A percentile compares a stretch with the other conserved stretches of the same genome.
phyloP scores from a whole-genome alignment of 1,140 invertebrate species.

The Calliopsis andreniformis region DNA sequence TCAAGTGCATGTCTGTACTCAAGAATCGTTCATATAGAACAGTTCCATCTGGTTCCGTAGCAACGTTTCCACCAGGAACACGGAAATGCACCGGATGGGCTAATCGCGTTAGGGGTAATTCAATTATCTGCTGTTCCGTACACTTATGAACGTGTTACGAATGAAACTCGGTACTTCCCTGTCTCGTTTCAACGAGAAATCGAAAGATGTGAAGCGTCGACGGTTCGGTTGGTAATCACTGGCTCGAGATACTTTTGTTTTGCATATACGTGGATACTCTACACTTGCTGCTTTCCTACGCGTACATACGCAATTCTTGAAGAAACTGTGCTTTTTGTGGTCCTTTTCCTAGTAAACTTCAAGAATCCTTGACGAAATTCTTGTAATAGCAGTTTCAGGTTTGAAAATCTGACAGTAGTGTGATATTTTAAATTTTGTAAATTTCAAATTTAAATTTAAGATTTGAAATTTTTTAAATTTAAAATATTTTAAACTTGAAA shows the following conservation, averaged over 20 bases:
- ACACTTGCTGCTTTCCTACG: too few relatives aligned
- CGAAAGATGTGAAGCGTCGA: constrained; percentile 37
- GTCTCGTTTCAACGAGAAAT: constrained; percentile 15
- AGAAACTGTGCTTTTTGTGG: too few relatives aligned
- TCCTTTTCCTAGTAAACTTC: too few relatives aligned
- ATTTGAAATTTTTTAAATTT: too few relatives aligned
- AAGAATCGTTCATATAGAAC: not conserved
- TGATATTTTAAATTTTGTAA: too few relatives aligned
- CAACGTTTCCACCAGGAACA: not conserved
- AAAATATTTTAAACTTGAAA: too few relatives aligned
- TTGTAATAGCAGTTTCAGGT: too few relatives aligned
- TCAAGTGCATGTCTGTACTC: not conserved
- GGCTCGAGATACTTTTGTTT: constrained; percentile 47
- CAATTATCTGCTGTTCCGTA: constrained; percentile 25
- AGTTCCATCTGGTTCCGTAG: not conserved
- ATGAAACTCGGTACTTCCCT: constrained; percentile 32
- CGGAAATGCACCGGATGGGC: constrained; percentile 11
- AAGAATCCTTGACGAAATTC: too few relatives aligned
- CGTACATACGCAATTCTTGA: too few relatives aligned
- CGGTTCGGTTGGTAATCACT: constrained; percentile 29
- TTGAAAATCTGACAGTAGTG: too few relatives aligned
- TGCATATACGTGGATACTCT: constrained; percentile 4
- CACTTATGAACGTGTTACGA: constrained; percentile 32
- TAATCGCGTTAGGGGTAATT: constrained; percentile 44
- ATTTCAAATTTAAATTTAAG: too few relatives aligned